Percentiles rank a stretch among this genome's conserved stretches.
Conservation (phyloP, 2,797 vertebrate species). For the Acipenser oxyrinchus region DNA sequence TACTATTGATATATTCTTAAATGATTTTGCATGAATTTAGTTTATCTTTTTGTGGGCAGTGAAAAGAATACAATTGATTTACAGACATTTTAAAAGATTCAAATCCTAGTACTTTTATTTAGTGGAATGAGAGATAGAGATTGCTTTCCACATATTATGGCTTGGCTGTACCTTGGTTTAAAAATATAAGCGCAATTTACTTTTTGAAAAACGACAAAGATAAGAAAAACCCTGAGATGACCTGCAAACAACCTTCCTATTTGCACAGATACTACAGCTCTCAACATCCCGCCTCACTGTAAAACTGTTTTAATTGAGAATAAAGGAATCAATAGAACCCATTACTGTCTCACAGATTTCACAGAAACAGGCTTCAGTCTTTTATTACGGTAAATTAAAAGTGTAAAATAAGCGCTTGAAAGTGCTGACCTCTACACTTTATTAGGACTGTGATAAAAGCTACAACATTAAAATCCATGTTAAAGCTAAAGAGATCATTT, state of each 20-base stretch:
- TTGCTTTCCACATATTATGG: background rate
- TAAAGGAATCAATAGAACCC: slow-evolving; percentile 34
- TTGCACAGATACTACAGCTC: background rate
- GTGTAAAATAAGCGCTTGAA: slow-evolving; percentile 20
- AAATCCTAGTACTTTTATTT: too few relatives aligned
- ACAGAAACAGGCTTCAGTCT: slow-evolving; percentile 27
- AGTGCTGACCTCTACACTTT: slow-evolving; percentile 27
- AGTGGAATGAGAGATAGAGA: background rate
- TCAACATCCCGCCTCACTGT: background rate
- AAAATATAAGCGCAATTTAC: background rate
- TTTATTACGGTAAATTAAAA: slow-evolving; percentile 33
- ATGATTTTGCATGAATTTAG: too few relatives aligned
- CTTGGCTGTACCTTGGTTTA: background rate
- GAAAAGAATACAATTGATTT: too few relatives aligned
- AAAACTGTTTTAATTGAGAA: slow-evolving; percentile 28
- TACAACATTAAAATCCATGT: slow-evolving; percentile 28
- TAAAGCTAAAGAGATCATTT: slow-evolving; percentile 42
- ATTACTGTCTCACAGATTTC: slow-evolving; percentile 34
- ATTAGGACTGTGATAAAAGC: slow-evolving; percentile 25
- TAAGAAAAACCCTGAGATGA: background rate
- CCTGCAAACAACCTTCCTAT: background rate
- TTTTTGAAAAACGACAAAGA: background rate
- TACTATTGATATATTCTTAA: too few relatives aligned
- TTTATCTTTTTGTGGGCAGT: too few relatives aligned
- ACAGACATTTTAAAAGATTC: too few relatives aligned